Conservation (phyloP, 2,888 invertebrate genomes). For the Phasia obesa region DNA sequence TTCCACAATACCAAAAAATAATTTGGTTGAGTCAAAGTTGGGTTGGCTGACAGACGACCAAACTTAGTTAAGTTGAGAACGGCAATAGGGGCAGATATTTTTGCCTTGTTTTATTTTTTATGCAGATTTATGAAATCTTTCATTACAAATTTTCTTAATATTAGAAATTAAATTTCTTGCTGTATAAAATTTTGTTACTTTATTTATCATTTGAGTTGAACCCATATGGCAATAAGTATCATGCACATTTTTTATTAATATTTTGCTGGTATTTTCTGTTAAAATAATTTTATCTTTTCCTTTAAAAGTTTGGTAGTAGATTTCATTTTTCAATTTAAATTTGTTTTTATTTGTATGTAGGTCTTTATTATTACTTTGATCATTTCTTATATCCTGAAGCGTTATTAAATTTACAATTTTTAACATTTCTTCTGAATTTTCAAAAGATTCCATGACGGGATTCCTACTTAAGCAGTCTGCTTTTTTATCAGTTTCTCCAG, state of each 20-base stretch:
- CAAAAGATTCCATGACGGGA: slow-evolving; percentile 47
- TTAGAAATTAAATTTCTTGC: slow-evolving; percentile 59
- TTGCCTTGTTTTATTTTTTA: slow-evolving; percentile 68
- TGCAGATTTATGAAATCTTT: slow-evolving; percentile 62
- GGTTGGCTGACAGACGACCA: too few relatives aligned
- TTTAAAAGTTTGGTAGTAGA: slow-evolving; percentile 50
- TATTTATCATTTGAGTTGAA: slow-evolving; percentile 63
- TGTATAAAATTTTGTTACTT: slow-evolving; percentile 59
- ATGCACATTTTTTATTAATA: slow-evolving; percentile 61
- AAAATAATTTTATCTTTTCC: slow-evolving; percentile 66
- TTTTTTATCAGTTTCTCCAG: slow-evolving; percentile 58
- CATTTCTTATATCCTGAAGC: slow-evolving; percentile 38
- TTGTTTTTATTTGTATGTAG: slow-evolving; percentile 35
- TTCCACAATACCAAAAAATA: too few relatives aligned
- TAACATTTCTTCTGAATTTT: slow-evolving; percentile 39
- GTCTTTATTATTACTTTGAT: slow-evolving; percentile 38
- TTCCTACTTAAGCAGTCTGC: slow-evolving; percentile 66
- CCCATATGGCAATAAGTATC: slow-evolving; percentile 65
- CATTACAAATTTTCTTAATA: slow-evolving; percentile 55
- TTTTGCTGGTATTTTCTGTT: slow-evolving; percentile 61
- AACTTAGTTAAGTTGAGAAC: too few relatives aligned
- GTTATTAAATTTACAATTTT: slow-evolving; percentile 48
- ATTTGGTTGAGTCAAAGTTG: too few relatives aligned
- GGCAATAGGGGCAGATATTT: too few relatives aligned
- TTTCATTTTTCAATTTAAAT: slow-evolving; percentile 23